Conservation (phyloP, 2,113 vertebrate genomes). For the Nesoenas mayeri region DNA sequence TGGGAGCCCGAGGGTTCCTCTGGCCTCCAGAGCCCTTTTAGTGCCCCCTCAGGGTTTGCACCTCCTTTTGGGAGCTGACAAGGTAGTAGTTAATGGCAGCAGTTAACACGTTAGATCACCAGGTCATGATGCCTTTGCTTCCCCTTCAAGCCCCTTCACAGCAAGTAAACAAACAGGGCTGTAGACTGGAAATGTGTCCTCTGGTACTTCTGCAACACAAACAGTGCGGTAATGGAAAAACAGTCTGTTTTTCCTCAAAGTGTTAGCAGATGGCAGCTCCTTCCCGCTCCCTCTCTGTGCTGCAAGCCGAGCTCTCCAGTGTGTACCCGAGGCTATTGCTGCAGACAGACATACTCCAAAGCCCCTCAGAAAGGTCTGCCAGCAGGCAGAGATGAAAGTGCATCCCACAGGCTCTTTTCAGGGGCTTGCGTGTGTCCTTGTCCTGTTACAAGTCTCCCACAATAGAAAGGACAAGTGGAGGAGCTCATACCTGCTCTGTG, state of each 20-base stretch:
- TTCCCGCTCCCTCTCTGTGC: not conserved
- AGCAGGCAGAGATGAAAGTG: accelerated
- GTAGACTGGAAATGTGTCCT: conserved; percentile 32
- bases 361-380: accelerated
- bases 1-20: accelerated
- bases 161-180: conserved; percentile 25
- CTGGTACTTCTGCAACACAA: conserved; percentile 43
- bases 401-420: accelerated
- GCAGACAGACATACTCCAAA: not conserved
- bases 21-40: not conserved
- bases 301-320: not conserved
- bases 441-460: not conserved
- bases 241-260: conserved; percentile 50
- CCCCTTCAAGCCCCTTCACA: not conserved
- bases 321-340: accelerated
- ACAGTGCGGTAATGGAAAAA: conserved; percentile 58
- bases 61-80: not conserved
- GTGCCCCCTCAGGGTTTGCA: not conserved
- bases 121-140: conserved; percentile 23
- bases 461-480: not conserved
- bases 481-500: not conserved
- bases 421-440: not conserved
- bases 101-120: not conserved
- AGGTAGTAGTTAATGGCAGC: conserved; percentile 22
- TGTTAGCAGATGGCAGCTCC: conserved; percentile 47